Evolutionary conservation across 2,888 invertebrate species (phyloP), one percentile per base, ranked within the genome.

Genomic region (Tryphoninae sp.): DNA sequence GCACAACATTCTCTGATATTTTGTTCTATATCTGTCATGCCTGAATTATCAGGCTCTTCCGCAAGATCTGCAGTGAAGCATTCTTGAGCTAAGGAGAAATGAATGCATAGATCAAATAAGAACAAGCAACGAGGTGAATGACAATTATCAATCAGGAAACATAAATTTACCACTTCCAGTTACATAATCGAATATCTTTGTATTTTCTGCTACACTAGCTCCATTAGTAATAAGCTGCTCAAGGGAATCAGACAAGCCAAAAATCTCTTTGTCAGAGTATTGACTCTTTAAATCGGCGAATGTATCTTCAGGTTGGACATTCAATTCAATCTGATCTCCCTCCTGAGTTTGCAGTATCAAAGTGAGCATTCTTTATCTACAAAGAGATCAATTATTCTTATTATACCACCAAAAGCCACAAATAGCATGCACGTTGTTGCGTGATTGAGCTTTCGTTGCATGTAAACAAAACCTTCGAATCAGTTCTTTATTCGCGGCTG

Each of bases 251-350:
- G 82, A 76, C 42, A 76, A 59, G 33, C 72, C 80, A 45, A 68
- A 61, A 55, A 73, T 55, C 42, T 84, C 83, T 9, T 77, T 67
- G 40, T 73, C 62, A 6, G 71, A 68, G 19, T 78, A 84, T 11
- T 76, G 84, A n/a, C 55, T 78, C 22, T 82, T 79, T n/a, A 84
- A 76, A 80, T 84, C 83, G 22, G 67, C 76, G 22, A 83, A 83
- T 8, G 84, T 83, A 61, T 84, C 84, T 23, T 84, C 84, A 3
- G 84, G 78, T 22, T 76, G 78, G 16, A 83, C 74, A 9, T 75
- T 80, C n/a, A 84, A 73, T 78, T 83, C 84, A 26, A 84, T 81
- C 45, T 80, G 80, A 55, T 82, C 80, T 67, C 84, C 83, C 61
- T 84, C 81, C 16, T 78, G 81, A 51, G 83, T 84, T 75, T 82